Percentiles rank a stretch among this genome's conserved stretches.
Evolutionary conservation across 1,140 invertebrate species (phyloP).

Genomic region (Penaeus indicus): DNA sequence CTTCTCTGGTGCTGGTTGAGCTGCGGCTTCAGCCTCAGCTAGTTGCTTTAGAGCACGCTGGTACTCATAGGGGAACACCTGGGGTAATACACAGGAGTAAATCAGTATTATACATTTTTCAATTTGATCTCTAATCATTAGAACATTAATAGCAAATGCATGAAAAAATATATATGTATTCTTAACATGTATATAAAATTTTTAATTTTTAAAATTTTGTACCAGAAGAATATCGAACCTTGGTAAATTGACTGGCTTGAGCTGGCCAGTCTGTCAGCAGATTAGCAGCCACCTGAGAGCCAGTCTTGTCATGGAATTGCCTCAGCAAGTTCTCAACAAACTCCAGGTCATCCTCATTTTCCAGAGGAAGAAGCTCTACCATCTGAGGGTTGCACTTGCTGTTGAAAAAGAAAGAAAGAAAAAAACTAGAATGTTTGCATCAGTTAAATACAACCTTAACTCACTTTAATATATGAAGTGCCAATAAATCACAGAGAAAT

Average conservation of each 20-base stretch:
- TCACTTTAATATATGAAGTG: background rate
- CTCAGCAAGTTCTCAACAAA: conserved; percentile 84
- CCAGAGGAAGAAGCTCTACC: conserved; percentile 88
- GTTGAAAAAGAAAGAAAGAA: conserved; percentile 67
- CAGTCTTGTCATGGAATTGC: conserved; percentile 93
- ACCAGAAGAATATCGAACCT: conserved; percentile 74
- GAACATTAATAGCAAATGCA: too few species aligned
- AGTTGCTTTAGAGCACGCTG: conserved; percentile 88
- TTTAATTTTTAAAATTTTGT: background rate
- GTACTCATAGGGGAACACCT: conserved; percentile 97
- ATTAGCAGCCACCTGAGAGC: conserved; percentile 85
- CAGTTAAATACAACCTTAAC: background rate
- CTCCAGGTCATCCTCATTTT: conserved; percentile 83
- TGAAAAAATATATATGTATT: too few species aligned
- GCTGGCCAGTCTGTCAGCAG: conserved; percentile 87
- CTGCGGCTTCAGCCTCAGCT: conserved; percentile 71
- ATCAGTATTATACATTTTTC: background rate
- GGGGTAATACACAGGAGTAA: background rate
- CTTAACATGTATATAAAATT: background rate
- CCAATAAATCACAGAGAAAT: background rate
- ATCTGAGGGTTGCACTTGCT: conserved; percentile 92
- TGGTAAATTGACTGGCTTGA: conserved; percentile 86
- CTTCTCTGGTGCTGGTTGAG: conserved; percentile 56
- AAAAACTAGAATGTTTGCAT: background rate
- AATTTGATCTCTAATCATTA: too few species aligned